Evolutionary conservation across 2,888 invertebrate genomes (phyloP).

Genomic region (Nomada ferruginata): DNA sequence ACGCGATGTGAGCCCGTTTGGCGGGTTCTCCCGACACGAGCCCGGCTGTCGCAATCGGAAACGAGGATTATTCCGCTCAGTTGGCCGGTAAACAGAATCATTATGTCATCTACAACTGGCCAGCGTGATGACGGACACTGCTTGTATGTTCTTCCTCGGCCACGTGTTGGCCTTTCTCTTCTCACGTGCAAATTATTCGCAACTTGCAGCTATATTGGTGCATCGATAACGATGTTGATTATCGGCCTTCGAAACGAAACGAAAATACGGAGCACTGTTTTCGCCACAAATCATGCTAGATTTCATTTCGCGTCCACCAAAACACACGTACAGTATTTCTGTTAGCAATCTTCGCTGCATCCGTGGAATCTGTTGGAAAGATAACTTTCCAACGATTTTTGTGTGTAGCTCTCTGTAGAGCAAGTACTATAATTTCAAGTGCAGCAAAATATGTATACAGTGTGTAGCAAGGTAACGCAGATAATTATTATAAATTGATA

Average conservation of each 20-base stretch:
- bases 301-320: neutral
- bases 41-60: constrained; percentile 17
- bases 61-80: constrained; percentile 25
- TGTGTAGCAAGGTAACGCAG: neutral
- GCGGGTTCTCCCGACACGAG: neutral
- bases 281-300: neutral
- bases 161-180: constrained; percentile 34
- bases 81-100: constrained; percentile 53
- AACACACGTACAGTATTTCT: neutral
- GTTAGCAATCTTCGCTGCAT: neutral
- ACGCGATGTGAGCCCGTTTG: neutral
- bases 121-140: constrained; percentile 29
- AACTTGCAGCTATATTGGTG: neutral
- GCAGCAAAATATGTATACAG: neutral
- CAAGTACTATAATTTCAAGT: too few relatives aligned
- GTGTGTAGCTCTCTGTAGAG: neutral
- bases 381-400: neutral
- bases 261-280: too few relatives aligned
- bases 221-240: neutral
- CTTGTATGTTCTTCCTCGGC: constrained; percentile 21
- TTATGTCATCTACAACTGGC: constrained; percentile 51
- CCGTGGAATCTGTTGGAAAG: neutral
- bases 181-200: constrained; percentile 33
- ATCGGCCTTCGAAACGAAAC: constrained; percentile 2
- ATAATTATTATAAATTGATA: neutral